Conservation (phyloP, 2,797 vertebrate species). For the Sylvia borin region DNA sequence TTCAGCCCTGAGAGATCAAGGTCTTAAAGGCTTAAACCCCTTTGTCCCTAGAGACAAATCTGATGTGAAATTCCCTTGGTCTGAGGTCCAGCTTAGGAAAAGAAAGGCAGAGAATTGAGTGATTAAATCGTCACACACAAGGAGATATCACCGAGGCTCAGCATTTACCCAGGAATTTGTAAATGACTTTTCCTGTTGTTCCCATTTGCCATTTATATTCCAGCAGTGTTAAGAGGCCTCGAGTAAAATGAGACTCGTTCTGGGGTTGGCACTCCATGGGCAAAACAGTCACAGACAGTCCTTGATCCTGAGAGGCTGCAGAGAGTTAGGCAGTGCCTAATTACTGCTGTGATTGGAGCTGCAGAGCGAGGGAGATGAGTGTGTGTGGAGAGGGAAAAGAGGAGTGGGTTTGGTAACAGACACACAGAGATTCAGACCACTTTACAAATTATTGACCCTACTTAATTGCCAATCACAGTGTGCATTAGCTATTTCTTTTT, state of each 20-base stretch:
- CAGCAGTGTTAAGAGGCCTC: neutral
- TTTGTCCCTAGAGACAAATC: neutral
- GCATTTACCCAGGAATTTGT: neutral
- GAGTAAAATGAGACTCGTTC: neutral
- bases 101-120: neutral
- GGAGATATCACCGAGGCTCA: neutral
- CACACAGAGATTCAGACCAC: neutral
- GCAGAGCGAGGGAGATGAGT: accelerated
- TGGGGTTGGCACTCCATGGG: neutral
- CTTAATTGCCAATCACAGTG: neutral
- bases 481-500: neutral
- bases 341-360: neutral
- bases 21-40: neutral
- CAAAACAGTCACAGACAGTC: neutral
- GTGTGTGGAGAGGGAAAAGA: neutral
- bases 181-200: neutral
- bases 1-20: neutral
- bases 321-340: neutral
- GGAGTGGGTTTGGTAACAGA: neutral
- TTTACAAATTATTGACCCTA: neutral
- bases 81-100: neutral
- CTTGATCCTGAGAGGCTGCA: conserved; percentile 20
- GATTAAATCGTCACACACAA: neutral
- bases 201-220: neutral
- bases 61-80: neutral